Conservation (phyloP, 2,888 invertebrate genomes). For the Heliconius charithonia region DNA sequence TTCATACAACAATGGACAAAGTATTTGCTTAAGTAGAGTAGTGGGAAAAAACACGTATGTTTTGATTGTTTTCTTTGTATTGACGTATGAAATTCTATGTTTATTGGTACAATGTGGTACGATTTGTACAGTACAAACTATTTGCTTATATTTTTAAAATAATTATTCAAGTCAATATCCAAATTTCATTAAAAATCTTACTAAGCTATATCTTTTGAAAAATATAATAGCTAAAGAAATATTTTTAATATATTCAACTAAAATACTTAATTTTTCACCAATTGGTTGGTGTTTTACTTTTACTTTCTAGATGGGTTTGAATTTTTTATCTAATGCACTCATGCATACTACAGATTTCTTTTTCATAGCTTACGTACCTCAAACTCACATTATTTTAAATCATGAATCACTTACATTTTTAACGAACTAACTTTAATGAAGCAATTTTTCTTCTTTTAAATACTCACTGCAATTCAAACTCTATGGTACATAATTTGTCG, state of each 20-base stretch:
- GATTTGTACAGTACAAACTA: too few relatives aligned
- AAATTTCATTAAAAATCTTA: neutral
- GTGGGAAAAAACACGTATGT: neutral
- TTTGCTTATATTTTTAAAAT: neutral
- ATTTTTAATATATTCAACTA: neutral
- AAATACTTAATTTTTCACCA: neutral
- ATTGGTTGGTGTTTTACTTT: constrained; percentile 31
- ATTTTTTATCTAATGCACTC: constrained; percentile 35
- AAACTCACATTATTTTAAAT: constrained; percentile 19
- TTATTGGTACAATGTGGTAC: too few relatives aligned
- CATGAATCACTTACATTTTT: neutral
- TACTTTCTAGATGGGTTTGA: constrained; percentile 39
- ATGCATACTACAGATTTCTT: constrained; percentile 38
- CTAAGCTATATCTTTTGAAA: constrained; percentile 13
- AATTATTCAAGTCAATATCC: neutral
- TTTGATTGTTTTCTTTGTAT: neutral
- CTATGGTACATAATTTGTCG: constrained; percentile 18
- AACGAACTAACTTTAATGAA: neutral
- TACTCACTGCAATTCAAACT: neutral
- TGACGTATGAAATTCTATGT: neutral
- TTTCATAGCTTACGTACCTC: constrained; percentile 38
- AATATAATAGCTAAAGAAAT: constrained; percentile 32
- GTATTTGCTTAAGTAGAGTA: too few relatives aligned
- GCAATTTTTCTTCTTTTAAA: neutral
- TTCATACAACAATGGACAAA: neutral